phyloP scores from a whole-genome alignment of 2,888 invertebrate species.

The Cinara cedri region DNA sequence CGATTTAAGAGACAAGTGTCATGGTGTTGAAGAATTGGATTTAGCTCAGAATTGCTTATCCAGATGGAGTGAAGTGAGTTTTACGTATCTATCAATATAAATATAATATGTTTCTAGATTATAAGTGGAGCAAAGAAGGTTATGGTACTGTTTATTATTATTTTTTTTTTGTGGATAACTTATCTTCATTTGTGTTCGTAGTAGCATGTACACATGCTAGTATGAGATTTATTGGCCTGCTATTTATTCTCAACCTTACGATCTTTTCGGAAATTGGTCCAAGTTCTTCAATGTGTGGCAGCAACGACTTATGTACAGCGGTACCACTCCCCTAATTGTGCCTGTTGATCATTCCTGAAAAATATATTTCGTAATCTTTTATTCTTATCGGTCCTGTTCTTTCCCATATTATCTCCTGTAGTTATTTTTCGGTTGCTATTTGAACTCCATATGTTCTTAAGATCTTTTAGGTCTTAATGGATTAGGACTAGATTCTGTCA shows the following conservation, averaged over 20 bases:
- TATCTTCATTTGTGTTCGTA: background rate
- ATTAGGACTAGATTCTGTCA: background rate
- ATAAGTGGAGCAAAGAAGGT: no score
- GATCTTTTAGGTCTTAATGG: no score
- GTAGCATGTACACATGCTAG: background rate
- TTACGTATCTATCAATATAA: no score
- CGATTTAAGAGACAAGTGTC: constrained; percentile 80
- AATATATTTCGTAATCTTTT: no score
- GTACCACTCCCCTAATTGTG: no score
- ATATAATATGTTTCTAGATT: no score
- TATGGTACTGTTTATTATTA: no score
- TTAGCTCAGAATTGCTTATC: constrained; percentile 89
- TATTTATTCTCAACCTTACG: background rate
- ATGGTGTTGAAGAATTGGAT: constrained; percentile 91
- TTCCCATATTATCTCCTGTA: background rate
- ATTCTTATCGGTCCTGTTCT: background rate
- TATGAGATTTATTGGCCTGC: constrained; percentile 1
- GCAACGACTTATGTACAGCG: no score
- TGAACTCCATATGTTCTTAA: background rate
- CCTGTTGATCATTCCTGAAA: no score
- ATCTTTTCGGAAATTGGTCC: background rate
- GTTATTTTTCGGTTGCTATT: background rate
- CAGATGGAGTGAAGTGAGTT: constrained; percentile 82
- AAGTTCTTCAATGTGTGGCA: constrained; percentile 2
- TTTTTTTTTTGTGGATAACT: no score